Base-by-base conservation (phyloP, 1,140 invertebrate species). In the Sycophila sp. region DNA sequence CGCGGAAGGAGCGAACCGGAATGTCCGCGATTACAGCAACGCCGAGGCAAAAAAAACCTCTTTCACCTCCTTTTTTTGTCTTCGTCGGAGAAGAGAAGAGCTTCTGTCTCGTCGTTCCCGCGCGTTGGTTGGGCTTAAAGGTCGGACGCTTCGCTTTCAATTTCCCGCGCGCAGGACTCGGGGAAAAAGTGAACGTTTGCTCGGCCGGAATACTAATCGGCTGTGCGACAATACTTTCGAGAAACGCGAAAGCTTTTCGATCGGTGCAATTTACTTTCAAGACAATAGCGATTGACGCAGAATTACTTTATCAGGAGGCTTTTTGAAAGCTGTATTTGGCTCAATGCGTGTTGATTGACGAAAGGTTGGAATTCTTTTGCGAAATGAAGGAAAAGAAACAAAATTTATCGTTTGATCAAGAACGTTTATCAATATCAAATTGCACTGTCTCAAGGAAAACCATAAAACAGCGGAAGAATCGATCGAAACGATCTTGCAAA, bases 231-330 rank as follows among this genome's bases (percentile, higher is more conserved):
- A 53, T 65, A 53, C 62, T 65, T 65, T 53, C 47, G 30, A 49
- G 32, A 36, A 65, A 64, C 34, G 62, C 45, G 26, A 63, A 59
- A 59, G 19, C 60, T 65, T 22, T 17, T 30, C 62, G 19, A 65
- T 65, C 47, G 22, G 19, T 15, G 62, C n/a, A n/a, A 17, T 17
- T 34, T 34, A 36, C 10, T 65, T 65, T 38, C 22, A 11, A 15
- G 45, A 63, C 60, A 49, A 63, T 49, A 3, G 53, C 17, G 24
- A 53, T 13, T 15, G 49, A n/a, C n/a, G n/a, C n/a, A n/a, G n/a
- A n/a, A n/a, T n/a, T n/a, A n/a, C n/a, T n/a, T n/a, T n/a, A n/a
- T n/a, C n/a, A n/a, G n/a, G n/a, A n/a, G n/a, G n/a, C n/a, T n/a
- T n/a, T n/a, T n/a, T n/a, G n/a, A n/a, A n/a, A n/a, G n/a, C n/a